Conservation (phyloP, 2,113 vertebrate species). For the Malurus melanocephalus region DNA sequence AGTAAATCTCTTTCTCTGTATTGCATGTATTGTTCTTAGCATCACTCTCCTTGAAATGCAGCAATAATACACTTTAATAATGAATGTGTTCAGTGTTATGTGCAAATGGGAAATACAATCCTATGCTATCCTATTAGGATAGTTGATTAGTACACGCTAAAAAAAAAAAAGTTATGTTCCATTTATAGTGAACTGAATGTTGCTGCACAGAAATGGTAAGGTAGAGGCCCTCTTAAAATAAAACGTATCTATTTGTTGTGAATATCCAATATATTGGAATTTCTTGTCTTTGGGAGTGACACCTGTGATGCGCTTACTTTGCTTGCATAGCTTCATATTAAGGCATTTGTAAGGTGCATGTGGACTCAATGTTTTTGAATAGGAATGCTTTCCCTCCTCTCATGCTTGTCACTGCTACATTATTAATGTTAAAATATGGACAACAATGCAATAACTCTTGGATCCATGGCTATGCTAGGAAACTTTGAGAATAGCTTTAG, state of each 20-base stretch:
- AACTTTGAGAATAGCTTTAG: neutral
- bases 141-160: neutral
- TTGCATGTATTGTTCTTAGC: neutral
- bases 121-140: neutral
- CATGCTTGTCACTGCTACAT: neutral
- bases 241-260: neutral
- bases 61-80: neutral
- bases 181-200: neutral
- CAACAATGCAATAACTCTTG: neutral
- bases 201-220: neutral
- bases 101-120: neutral
- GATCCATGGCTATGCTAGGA: neutral
- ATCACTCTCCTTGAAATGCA: neutral
- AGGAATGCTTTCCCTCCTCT: neutral
- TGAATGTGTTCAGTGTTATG: neutral
- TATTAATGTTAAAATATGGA: neutral
- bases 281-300: neutral
- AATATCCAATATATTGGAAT: no score
- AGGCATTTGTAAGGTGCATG: neutral
- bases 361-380: neutral
- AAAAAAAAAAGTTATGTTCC: neutral
- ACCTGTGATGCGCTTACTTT: neutral
- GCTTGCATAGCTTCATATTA: neutral
- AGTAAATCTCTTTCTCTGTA: neutral
- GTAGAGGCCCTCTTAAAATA: neutral